Evolutionary conservation across 2,113 vertebrate species (phyloP).

Genomic region (Sturnus vulgaris): DNA sequence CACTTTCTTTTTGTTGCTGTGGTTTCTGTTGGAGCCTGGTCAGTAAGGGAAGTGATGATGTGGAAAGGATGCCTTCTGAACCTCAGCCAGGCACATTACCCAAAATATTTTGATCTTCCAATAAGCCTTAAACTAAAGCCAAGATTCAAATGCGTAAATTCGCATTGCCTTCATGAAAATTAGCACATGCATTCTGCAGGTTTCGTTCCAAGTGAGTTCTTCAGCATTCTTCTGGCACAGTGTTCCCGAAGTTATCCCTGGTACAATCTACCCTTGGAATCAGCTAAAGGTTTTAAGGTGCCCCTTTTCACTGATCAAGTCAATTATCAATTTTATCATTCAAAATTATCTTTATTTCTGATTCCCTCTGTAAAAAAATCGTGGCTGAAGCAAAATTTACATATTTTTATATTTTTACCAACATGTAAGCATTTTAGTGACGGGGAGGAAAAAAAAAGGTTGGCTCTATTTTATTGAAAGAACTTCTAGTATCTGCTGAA

Average conservation of each 20-base stretch:
- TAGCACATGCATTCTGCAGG: neutral
- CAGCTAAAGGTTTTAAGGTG: conserved; percentile 14
- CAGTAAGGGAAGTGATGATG: neutral
- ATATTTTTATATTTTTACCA: conserved; percentile 8
- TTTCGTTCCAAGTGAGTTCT: neutral
- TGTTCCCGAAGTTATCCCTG: neutral
- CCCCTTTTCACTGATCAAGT: conserved; percentile 23
- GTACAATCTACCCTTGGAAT: neutral
- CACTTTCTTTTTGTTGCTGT: neutral
- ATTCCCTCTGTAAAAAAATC: conserved; percentile 22
- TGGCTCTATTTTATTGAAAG: neutral
- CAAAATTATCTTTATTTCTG: conserved; percentile 60
- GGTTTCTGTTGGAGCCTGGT: neutral
- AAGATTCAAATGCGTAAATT: neutral
- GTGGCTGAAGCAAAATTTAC: conserved; percentile 4
- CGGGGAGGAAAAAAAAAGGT: neutral
- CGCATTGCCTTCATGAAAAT: neutral
- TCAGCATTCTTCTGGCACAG: neutral
- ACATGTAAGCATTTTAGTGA: neutral
- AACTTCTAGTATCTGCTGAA: neutral
- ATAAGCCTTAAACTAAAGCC: neutral
- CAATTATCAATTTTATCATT: conserved; percentile 59
- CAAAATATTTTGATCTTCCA: conserved; percentile 5
- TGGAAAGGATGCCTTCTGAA: neutral
- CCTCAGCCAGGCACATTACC: neutral